Percentiles rank a stretch among this genome's conserved stretches.
Conservation (phyloP, 2,888 invertebrate genomes). For the Campoplex nolae region DNA sequence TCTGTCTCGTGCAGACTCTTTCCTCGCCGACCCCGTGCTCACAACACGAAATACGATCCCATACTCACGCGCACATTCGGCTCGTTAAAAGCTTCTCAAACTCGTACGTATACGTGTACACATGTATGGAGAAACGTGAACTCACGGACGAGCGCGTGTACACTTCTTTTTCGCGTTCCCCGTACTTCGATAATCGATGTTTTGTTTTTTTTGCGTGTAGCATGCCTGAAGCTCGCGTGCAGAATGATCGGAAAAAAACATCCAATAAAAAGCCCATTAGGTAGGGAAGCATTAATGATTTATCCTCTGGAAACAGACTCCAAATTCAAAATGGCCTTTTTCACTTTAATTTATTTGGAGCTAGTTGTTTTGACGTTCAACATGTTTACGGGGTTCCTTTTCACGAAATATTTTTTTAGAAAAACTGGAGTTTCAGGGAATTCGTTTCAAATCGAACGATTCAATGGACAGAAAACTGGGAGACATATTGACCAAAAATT, state of each 20-base stretch:
- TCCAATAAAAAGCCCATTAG: background rate
- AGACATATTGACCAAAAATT: too few relatives aligned
- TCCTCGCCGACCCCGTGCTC: constrained; percentile 46
- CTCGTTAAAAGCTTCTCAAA: constrained; percentile 78
- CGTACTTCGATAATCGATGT: constrained; percentile 68
- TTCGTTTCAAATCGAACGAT: background rate
- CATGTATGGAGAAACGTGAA: background rate
- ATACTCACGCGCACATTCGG: constrained; percentile 70
- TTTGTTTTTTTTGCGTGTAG: constrained; percentile 59
- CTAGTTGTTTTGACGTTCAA: background rate
- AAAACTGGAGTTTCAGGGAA: background rate
- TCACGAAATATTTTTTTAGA: background rate
- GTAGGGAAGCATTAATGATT: constrained; percentile 16
- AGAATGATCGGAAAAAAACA: constrained; percentile 23
- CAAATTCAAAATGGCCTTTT: constrained; percentile 15
- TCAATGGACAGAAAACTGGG: background rate
- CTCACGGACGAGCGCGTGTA: constrained; percentile 39
- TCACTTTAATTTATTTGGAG: constrained; percentile 18
- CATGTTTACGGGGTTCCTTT: background rate
- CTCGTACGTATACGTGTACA: constrained; percentile 45
- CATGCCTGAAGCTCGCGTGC: constrained; percentile 61
- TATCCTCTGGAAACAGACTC: background rate
- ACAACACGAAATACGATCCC: constrained; percentile 76
- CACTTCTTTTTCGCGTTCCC: constrained; percentile 43
- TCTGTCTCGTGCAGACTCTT: background rate